These are phyloP conservation scores for Scaptomyza reducta DNA, from an alignment of 2,888 invertebrate genomes.

Conservation along the genomic window DNA sequence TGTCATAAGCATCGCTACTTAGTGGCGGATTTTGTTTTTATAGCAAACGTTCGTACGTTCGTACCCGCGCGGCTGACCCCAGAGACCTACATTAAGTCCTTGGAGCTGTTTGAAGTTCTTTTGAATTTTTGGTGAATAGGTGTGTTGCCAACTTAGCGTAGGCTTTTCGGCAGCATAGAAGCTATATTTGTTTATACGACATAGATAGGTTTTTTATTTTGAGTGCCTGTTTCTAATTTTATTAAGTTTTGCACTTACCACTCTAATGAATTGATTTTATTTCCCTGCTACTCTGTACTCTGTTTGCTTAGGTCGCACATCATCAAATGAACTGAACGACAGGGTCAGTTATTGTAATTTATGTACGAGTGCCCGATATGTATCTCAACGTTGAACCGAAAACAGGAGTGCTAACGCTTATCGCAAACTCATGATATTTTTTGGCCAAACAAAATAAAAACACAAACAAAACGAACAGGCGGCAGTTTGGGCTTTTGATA, in stretches of 20 bases:
- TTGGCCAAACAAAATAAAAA: conserved; percentile 10
- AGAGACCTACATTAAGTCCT: conserved; percentile 28
- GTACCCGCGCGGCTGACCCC: background rate
- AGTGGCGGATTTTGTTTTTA: conserved; percentile 74
- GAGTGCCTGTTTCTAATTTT: conserved; percentile 54
- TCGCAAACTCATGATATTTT: conserved; percentile 46
- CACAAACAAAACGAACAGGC: conserved; percentile 6
- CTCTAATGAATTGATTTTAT: conserved; percentile 73
- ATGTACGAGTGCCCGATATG: conserved; percentile 60
- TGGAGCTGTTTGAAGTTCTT: conserved; percentile 68
- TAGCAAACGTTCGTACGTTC: conserved; percentile 37
- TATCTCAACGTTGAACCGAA: conserved; percentile 44
- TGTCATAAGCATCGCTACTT: conserved; percentile 74
- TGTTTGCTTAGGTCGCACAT: conserved; percentile 13
- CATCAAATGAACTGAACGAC: conserved; percentile 23
- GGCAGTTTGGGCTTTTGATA: conserved; percentile 56
- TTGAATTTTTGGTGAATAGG: conserved; percentile 48
- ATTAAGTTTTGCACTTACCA: conserved; percentile 63
- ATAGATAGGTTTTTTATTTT: background rate
- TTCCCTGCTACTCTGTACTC: too few relatives aligned
- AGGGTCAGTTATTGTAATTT: conserved; percentile 51
- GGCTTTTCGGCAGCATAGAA: conserved; percentile 30
- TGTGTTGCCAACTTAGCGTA: conserved; percentile 47
- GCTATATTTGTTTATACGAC: background rate
- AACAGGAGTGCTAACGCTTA: conserved; percentile 48